Base-by-base conservation (phyloP, 2,113 vertebrate genomes). In the Apaloderma vittatum region DNA sequence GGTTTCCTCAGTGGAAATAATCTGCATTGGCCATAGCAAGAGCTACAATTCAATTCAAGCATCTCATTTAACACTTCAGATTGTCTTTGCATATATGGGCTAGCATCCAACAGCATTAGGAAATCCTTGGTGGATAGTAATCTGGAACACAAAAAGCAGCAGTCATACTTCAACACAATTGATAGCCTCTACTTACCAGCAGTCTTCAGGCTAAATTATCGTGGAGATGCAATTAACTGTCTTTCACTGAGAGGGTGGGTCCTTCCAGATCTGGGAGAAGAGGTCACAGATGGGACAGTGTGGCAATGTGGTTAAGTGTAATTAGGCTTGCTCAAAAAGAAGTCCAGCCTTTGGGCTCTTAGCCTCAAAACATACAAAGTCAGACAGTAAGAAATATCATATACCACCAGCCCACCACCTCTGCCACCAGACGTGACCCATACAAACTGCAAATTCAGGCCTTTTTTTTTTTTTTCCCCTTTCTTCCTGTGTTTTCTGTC, bases 71-170 rank as follows among this genome's bases (percentile, higher is more conserved):
- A 93, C 94, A 95, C 93, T 92, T 97, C 85, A 86, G 59, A 77
- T 86, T 89, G 49, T 95, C 95, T 96, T 95, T 94, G 85, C 86
- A 18, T 93, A 90, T 78, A 36, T 93, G 88, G 96, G 94, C 97
- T 91, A 10, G 37, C 55, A 73, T 97, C 96, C 96, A 97, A 45
- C 30, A 90, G 57, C 52, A n/a, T 96, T 97, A 97, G 92, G 97
- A 98, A 97, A 96, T 97, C 94, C 95, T 97, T 74, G 22, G 48
- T 91, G 95, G 88, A 97, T 96, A 97, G 86, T 78, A 91, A 97
- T 91, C 97, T 97, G 93, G 86, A 96, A 88, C 93, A 97, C 82
- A 89, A 97, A 97, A 96, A 90, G 74, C 95, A 96, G 70, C 87
- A 96, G 79, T 96, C 93, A 52, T 94, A 96, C 97, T 97, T 97